A percentile compares a stretch with the other conserved stretches of the same genome.
Evolutionary conservation across 2,797 vertebrate genomes (phyloP).

Genomic region (Eospalax fontanierii): DNA sequence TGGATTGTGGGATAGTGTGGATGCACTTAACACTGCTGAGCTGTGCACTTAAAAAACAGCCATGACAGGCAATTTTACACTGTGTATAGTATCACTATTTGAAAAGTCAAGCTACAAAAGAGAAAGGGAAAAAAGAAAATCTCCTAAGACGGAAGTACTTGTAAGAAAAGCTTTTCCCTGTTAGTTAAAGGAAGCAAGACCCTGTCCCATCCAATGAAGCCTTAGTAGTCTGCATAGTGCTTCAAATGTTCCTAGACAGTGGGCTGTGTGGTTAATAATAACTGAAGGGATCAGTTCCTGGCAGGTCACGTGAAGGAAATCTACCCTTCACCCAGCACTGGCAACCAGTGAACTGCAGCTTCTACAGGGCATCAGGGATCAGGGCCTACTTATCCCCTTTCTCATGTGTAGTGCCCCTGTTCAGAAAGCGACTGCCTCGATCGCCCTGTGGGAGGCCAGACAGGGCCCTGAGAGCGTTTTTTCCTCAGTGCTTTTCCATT

Average conservation of each 20-base stretch:
- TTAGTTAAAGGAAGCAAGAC: not conserved
- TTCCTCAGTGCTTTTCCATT: not conserved
- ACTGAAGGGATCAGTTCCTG: not conserved
- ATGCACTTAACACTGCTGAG: not conserved
- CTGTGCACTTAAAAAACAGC: not conserved
- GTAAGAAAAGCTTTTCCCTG: not conserved
- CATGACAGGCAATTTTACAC: slow-evolving; percentile 1
- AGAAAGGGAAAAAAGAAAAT: not conserved
- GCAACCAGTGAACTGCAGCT: not conserved
- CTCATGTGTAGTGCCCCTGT: not conserved
- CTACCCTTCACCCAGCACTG: not conserved
- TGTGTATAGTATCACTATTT: too few relatives aligned
- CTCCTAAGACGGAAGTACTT: not conserved
- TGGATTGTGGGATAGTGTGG: not conserved
- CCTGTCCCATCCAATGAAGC: not conserved
- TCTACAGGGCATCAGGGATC: not conserved
- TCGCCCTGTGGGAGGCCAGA: not conserved
- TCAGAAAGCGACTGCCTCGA: not conserved
- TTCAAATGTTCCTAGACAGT: not conserved
- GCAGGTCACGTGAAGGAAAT: not conserved
- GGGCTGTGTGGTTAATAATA: not conserved
- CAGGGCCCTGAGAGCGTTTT: not conserved
- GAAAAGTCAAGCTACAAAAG: not conserved
- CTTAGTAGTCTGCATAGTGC: not conserved
- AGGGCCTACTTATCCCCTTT: not conserved